These are phyloP conservation scores for Hemithea aestivaria DNA, from an alignment of 2,888 invertebrate genomes.

Conservation along the genomic window DNA sequence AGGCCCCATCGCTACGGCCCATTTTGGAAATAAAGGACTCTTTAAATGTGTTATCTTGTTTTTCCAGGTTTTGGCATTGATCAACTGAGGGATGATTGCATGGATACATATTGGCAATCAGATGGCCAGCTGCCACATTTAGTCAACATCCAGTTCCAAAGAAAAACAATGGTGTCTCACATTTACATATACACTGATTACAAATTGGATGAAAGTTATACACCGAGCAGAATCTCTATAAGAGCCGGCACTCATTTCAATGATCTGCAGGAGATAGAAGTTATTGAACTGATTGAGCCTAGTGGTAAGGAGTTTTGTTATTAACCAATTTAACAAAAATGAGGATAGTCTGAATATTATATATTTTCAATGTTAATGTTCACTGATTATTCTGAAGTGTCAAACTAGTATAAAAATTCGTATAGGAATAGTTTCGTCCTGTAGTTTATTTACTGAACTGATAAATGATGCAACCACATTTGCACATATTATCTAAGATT, in stretches of 20 bases:
- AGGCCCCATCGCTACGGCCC: too few relatives aligned
- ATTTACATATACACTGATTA: constrained; percentile 98
- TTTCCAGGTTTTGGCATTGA: constrained; percentile 96
- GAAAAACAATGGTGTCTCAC: constrained; percentile 96
- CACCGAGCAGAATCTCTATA: constrained; percentile 95
- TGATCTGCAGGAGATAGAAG: constrained; percentile 97
- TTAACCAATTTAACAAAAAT: neutral
- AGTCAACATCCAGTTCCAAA: constrained; percentile 97
- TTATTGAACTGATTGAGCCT: constrained; percentile 95
- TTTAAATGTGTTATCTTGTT: too few relatives aligned
- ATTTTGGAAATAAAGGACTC: too few relatives aligned
- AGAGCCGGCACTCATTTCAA: constrained; percentile 97
- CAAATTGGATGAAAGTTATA: constrained; percentile 99
- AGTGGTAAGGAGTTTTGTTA: constrained; percentile 74
- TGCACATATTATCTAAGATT: too few relatives aligned
- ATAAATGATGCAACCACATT: too few relatives aligned
- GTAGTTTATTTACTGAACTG: too few relatives aligned
- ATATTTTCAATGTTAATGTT: too few relatives aligned
- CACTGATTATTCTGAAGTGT: too few relatives aligned
- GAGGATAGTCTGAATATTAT: too few relatives aligned
- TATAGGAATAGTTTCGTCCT: too few relatives aligned
- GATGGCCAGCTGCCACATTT: constrained; percentile 99
- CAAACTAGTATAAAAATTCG: too few relatives aligned
- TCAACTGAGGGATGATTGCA: constrained; percentile 95
- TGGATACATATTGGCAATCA: constrained; percentile 99